Evolutionary conservation across 2,888 invertebrate genomes (phyloP), one percentile per base, ranked within the genome.

Genomic region (Syrista parreyssii): DNA sequence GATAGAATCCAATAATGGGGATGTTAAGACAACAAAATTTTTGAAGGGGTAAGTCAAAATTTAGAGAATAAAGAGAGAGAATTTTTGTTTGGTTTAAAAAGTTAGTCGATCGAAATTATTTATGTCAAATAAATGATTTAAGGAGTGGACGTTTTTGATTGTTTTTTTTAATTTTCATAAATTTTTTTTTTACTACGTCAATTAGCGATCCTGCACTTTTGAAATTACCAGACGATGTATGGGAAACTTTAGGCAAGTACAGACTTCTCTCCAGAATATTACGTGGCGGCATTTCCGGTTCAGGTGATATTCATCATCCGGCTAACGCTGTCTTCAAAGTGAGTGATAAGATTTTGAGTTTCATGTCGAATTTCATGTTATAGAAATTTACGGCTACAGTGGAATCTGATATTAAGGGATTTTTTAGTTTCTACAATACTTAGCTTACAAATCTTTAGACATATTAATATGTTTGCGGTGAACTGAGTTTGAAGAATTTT

Each of bases 221-320:
- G 31, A 85, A 84, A 55, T 76, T 83, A 15, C 86, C 86, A 9
- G 80, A 84, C 68, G 87, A 87, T 74, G 80, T 85, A n/a, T 87
- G 86, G 84, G 78, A 80, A 31, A 89, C 89, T 4, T 78, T 79
- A 36, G 90, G 89, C 32, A 87, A 86, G 33, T 91, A 91, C 80
- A 89, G 85, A 77, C 85, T 91, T 68, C 84, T 85, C 12, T 88
- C 87, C 68, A 87, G 91, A 55, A 81, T 86, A 36, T 84, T 91
- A 71, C 82, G 87, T 74, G 90, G 90, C 75, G 91, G 90, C 68
- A 84, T 88, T 12, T 87, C 90, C 31, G 89, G 89, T 74, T 88
- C 88, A 69, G 90, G 90, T 33, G 90, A 91, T 79, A 79, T 90
- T 79, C 82, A 86, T 79, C 89, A 91, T 81, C 91, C 90, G 34